These are phyloP conservation scores for Bubalus kerabau DNA, from an alignment of 2,113 vertebrate genomes.

Conservation along the genomic window DNA sequence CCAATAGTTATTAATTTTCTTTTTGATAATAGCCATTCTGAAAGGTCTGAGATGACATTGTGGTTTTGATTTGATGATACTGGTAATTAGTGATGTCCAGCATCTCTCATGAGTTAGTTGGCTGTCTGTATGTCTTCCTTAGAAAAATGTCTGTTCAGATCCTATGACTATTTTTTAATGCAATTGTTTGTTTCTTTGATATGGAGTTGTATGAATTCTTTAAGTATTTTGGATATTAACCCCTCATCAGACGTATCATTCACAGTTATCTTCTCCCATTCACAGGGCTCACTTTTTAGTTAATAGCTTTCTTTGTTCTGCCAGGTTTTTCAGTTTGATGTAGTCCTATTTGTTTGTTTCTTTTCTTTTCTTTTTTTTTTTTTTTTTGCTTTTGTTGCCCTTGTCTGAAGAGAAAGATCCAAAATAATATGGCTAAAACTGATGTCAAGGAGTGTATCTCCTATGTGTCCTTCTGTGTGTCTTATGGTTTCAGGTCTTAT, in stretches of 20 bases:
- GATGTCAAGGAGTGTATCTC: not conserved
- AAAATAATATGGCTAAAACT: not conserved
- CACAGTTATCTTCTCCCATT: not conserved
- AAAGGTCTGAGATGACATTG: not conserved
- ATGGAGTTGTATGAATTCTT: not conserved
- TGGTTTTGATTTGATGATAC: not conserved
- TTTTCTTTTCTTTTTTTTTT: not conserved
- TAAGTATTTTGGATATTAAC: not conserved
- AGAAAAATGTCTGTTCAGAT: not conserved
- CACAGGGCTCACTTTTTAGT: not conserved
- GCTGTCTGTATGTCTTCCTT: not conserved
- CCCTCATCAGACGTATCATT: not conserved
- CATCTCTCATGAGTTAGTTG: not conserved
- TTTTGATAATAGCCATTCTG: not conserved
- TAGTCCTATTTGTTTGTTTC: not conserved
- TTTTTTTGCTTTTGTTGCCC: not conserved
- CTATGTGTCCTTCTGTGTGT: not conserved
- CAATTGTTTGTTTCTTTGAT: not conserved
- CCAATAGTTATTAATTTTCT: not conserved
- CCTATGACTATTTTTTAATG: not conserved
- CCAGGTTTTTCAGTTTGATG: not conserved
- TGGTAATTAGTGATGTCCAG: not conserved
- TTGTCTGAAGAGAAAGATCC: not conserved
- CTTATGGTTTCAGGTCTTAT: not conserved
- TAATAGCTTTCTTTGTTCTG: not conserved